Evolutionary conservation across 2,113 vertebrate species (phyloP).

Genomic region (Hymenochirus boettgeri): DNA sequence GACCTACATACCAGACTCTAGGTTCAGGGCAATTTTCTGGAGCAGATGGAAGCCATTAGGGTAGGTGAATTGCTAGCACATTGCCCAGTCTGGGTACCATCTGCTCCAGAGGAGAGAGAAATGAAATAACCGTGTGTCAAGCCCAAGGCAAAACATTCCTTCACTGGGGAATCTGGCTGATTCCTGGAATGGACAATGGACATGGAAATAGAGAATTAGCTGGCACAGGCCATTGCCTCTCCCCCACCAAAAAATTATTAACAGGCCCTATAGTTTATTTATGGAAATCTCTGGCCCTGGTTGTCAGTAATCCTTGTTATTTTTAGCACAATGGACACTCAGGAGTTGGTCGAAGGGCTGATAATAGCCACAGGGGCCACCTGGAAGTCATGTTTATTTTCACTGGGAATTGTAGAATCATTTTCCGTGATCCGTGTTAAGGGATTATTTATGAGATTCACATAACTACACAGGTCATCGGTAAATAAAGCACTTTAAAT

Average conservation of each 20-base stretch:
- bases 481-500: background rate
- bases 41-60: slow-evolving; percentile 53
- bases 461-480: background rate
- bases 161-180: slow-evolving; percentile 3
- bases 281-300: slow-evolving; percentile 31
- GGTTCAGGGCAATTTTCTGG: slow-evolving; percentile 53
- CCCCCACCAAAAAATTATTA: slow-evolving; percentile 29
- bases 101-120: slow-evolving; percentile 14
- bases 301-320: slow-evolving; percentile 16
- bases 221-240: background rate
- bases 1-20: no score
- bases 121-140: slow-evolving; percentile 1
- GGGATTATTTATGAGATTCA: background rate
- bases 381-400: slow-evolving; percentile 21
- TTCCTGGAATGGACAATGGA: slow-evolving; percentile 24
- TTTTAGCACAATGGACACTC: slow-evolving; percentile 32
- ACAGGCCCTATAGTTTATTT: slow-evolving; percentile 33
- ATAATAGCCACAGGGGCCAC: slow-evolving; percentile 21
- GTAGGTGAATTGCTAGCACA: slow-evolving; percentile 53
- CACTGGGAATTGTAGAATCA: background rate
- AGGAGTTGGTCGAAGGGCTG: slow-evolving; percentile 1
- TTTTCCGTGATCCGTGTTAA: background rate
- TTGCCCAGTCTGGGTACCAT: slow-evolving; percentile 39
- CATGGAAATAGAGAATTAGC: slow-evolving; percentile 12
- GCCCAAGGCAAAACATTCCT: slow-evolving; percentile 29